These are phyloP conservation scores for Heliconius ethilla DNA, from an alignment of 2,888 invertebrate species.

Conservation along the genomic window DNA sequence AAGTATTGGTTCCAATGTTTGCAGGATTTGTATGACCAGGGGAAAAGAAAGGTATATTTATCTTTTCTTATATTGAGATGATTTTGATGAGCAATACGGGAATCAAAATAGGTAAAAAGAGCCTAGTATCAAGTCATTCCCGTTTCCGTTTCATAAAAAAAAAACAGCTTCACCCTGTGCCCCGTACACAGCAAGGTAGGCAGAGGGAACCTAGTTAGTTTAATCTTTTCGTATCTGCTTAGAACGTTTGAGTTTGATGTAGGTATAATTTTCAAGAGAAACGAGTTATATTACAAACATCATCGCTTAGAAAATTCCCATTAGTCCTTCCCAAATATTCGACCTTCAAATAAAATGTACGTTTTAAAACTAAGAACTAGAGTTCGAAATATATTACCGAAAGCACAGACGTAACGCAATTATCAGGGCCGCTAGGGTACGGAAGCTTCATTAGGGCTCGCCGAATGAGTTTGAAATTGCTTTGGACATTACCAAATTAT, in stretches of 20 bases:
- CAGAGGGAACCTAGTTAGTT: too few relatives aligned
- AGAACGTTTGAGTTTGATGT: too few relatives aligned
- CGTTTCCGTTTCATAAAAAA: too few relatives aligned
- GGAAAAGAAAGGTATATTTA: conserved; percentile 69
- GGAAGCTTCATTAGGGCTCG: conserved; percentile 41
- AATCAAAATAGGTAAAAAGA: too few relatives aligned
- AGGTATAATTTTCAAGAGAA: too few relatives aligned
- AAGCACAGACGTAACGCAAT: conserved; percentile 40
- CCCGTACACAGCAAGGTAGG: too few relatives aligned
- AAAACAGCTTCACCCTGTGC: too few relatives aligned
- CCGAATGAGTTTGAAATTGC: conserved; percentile 44
- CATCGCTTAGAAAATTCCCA: not conserved
- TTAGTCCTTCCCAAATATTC: not conserved
- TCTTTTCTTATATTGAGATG: conserved; percentile 30
- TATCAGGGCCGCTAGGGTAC: conserved; percentile 38
- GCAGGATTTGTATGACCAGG: conserved; percentile 84
- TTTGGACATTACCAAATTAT: conserved; percentile 36
- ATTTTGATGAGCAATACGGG: not conserved
- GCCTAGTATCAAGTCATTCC: too few relatives aligned
- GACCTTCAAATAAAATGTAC: conserved; percentile 5
- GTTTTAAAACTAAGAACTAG: conserved; percentile 25
- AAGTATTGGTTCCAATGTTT: conserved; percentile 83
- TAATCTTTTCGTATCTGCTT: too few relatives aligned
- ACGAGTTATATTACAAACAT: not conserved
- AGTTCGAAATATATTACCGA: conserved; percentile 31